Conservation (phyloP, 1,140 invertebrate genomes). For the Drosophila bifasciata region DNA sequence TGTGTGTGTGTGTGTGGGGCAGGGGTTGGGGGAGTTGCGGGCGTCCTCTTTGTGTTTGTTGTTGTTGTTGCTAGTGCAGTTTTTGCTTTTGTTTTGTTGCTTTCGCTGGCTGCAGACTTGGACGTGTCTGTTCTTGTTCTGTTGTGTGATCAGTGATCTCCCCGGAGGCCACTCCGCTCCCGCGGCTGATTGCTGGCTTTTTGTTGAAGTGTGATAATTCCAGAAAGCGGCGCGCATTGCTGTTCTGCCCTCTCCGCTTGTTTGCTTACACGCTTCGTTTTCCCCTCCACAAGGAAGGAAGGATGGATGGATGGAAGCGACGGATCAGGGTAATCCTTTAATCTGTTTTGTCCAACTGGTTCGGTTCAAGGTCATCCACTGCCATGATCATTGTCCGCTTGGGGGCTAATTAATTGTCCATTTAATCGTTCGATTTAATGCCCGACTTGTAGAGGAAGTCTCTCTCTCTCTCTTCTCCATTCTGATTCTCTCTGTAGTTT, state of each 20-base stretch:
- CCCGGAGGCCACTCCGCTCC: background rate
- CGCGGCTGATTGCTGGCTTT: slow-evolving; percentile 35
- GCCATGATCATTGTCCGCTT: slow-evolving; percentile 29
- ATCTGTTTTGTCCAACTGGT: slow-evolving; percentile 61
- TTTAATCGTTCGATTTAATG: slow-evolving; percentile 78
- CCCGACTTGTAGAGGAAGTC: slow-evolving; percentile 10
- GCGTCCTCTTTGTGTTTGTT: slow-evolving; percentile 19
- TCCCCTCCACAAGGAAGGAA: background rate
- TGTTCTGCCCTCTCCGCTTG: slow-evolving; percentile 36
- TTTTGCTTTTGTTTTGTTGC: slow-evolving; percentile 69
- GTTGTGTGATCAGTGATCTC: too few relatives aligned
- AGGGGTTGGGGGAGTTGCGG: slow-evolving; percentile 16
- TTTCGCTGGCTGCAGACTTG: slow-evolving; percentile 41
- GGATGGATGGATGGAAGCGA: too few relatives aligned
- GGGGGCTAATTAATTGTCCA: slow-evolving; percentile 70
- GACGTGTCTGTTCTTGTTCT: slow-evolving; percentile 17
- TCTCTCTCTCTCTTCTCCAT: slow-evolving; percentile 15
- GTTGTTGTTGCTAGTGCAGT: slow-evolving; percentile 49
- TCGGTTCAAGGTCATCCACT: slow-evolving; percentile 60
- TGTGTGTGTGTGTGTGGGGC: slow-evolving; percentile 17
- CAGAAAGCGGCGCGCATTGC: slow-evolving; percentile 41
- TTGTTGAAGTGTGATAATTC: slow-evolving; percentile 80
- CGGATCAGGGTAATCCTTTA: slow-evolving; percentile 65
- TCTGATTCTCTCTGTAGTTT: slow-evolving; percentile 1
- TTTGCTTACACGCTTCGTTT: slow-evolving; percentile 55